Base-by-base conservation (phyloP, 2,797 vertebrate species). In the Lophotriccus pileatus region DNA sequence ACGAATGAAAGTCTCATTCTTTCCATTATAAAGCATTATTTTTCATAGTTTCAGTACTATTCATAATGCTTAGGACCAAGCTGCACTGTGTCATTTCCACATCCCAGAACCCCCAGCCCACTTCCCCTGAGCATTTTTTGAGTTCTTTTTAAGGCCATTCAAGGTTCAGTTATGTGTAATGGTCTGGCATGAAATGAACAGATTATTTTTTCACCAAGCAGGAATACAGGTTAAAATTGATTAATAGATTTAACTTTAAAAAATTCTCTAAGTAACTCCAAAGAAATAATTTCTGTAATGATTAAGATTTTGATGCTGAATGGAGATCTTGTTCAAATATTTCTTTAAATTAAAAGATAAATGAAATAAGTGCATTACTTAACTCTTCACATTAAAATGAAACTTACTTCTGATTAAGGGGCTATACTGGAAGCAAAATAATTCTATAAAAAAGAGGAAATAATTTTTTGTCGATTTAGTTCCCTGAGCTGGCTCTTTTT, bases 291-390 rank as follows among this genome's bases (percentile, higher is more conserved):
- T 64, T 89, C 37, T 69, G 20, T 46, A 44, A 55, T 36, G 10
- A 53, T 63, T 16, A 49, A 78, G 9, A 27, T 73, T 76, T 55
- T 44, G 8, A 23, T 49, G 7, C 5, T 66, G 21, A 82, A 41
- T 36, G 7, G 34, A 55, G 2, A 8, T 32, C 12, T 63, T 62
- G 10, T 41, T 36, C 0, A 47, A 78, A 89, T 50, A 27, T 9
- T 3, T 47, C 24, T 39, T 36, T 68, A 39, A 62, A 50, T 60
- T 1, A 43, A 72, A 73, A 69, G 2, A 14, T 19, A 83, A 79
- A 53, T 58, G 27, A 68, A 0, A 73, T 76, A 73, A 55, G 5
- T 39, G 0, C 0, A 1, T 36, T 89, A 4, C 30, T 23, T 68
- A 49, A 30, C 14, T 86, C 19, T 1, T 36, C 12, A 24, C 7